phyloP scores from a whole-genome alignment of 2,888 invertebrate species.

The Diplazon laetatorius region DNA sequence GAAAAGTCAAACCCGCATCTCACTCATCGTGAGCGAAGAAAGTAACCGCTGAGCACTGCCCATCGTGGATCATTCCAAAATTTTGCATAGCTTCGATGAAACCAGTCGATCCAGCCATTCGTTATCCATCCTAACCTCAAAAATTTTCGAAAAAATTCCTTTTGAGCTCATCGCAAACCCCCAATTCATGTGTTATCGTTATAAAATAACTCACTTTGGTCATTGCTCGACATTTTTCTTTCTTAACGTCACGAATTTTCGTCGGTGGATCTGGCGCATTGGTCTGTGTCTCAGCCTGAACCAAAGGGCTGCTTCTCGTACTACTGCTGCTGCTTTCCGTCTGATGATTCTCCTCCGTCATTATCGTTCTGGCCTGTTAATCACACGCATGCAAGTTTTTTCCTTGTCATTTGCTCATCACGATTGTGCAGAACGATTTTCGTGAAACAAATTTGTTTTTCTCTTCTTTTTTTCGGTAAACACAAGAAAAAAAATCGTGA shows the following conservation, averaged over 20 bases:
- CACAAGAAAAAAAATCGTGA: too few relatives aligned
- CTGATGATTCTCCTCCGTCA: slow-evolving; percentile 84
- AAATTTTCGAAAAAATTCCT: too few relatives aligned
- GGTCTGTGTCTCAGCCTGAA: slow-evolving; percentile 80
- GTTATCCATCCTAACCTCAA: too few relatives aligned
- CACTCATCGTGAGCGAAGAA: too few relatives aligned
- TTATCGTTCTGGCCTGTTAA: slow-evolving; percentile 65
- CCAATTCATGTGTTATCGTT: too few relatives aligned
- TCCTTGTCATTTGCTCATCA: slow-evolving; percentile 11
- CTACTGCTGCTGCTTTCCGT: slow-evolving; percentile 69
- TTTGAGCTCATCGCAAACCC: too few relatives aligned
- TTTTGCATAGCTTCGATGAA: too few relatives aligned
- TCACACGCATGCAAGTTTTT: neutral
- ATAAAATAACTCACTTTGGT: slow-evolving; percentile 85
- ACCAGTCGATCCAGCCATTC: too few relatives aligned
- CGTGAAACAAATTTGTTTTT: neutral
- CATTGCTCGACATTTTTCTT: slow-evolving; percentile 87
- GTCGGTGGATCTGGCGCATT: slow-evolving; percentile 77
- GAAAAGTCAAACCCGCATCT: too few relatives aligned
- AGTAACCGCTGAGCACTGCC: too few relatives aligned
- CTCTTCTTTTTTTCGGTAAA: neutral
- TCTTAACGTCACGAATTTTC: slow-evolving; percentile 84
- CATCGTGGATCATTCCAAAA: too few relatives aligned
- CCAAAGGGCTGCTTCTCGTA: slow-evolving; percentile 64
- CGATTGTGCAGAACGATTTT: slow-evolving; percentile 9